phyloP scores from a whole-genome alignment of 2,113 vertebrate genomes.

The Aegotheles bennettii region DNA sequence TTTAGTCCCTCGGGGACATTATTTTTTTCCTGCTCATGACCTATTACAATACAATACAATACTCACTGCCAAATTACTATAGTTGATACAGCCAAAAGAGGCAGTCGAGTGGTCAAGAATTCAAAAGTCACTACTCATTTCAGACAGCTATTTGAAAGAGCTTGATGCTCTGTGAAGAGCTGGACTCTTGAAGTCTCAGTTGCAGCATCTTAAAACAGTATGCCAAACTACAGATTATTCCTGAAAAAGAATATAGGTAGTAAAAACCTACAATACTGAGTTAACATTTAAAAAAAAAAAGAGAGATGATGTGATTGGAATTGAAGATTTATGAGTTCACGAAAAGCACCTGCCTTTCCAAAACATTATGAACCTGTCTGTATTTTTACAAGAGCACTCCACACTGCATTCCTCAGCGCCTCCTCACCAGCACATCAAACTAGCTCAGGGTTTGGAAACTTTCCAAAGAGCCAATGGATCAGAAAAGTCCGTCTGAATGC shows the following conservation, averaged over 20 bases:
- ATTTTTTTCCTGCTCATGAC: not conserved
- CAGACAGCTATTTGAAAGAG: not conserved
- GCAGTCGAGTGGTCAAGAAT: not conserved
- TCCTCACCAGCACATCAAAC: not conserved
- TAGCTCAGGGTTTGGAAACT: not conserved
- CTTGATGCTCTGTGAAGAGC: not conserved
- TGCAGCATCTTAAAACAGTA: not conserved
- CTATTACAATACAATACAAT: not conserved
- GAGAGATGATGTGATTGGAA: not conserved
- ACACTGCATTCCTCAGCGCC: not conserved
- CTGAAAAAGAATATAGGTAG: not conserved
- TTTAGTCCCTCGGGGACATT: not conserved
- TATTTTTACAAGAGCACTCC: not conserved
- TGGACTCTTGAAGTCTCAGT: not conserved
- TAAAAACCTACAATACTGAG: not conserved
- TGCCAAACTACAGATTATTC: not conserved
- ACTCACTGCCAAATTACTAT: not conserved
- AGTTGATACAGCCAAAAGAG: not conserved
- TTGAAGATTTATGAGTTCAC: not conserved
- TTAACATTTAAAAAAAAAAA: not conserved
- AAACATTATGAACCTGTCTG: fast-evolving
- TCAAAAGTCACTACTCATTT: not conserved
- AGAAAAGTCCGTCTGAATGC: not conserved
- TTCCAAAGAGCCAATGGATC: not conserved
- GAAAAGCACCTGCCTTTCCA: not conserved